Evolutionary conservation across 2,797 vertebrate species (phyloP).

Genomic region (Sebastiscus albofasciatus): DNA sequence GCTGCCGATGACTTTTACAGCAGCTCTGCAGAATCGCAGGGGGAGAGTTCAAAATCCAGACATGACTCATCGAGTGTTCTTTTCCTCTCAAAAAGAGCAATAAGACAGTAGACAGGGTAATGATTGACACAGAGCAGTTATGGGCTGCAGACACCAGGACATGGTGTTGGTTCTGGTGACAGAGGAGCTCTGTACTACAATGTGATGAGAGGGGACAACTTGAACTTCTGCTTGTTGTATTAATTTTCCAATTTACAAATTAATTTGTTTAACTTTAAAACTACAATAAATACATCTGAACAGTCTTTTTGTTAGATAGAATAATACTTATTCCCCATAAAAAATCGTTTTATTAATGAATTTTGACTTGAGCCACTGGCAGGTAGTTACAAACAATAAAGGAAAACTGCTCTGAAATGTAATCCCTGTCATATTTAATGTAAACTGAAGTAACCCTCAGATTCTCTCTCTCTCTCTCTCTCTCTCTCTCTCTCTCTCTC

Average conservation of each 20-base stretch:
- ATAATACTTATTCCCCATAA: background rate
- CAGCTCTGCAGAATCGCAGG: slow-evolving; percentile 34
- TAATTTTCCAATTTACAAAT: background rate
- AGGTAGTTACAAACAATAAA: background rate
- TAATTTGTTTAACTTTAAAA: background rate
- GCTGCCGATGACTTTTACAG: slow-evolving; percentile 44
- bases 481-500: no score
- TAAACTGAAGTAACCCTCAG: background rate
- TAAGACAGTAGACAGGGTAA: background rate
- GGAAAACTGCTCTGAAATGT: slow-evolving; percentile 2
- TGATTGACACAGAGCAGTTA: background rate
- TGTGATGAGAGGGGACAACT: background rate
- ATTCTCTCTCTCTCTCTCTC: no score
- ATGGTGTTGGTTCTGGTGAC: fast-evolving
- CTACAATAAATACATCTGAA: background rate
- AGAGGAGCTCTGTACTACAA: background rate
- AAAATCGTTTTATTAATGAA: background rate
- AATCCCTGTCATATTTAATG: background rate
- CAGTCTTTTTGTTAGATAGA: background rate
- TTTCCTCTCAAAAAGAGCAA: background rate
- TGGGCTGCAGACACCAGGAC: background rate
- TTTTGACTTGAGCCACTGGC: background rate
- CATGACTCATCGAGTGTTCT: background rate
- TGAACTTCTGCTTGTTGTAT: background rate
- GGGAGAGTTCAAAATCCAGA: slow-evolving; percentile 13